Conservation (phyloP, 2,888 invertebrate genomes). For the Plagodis pulveraria region DNA sequence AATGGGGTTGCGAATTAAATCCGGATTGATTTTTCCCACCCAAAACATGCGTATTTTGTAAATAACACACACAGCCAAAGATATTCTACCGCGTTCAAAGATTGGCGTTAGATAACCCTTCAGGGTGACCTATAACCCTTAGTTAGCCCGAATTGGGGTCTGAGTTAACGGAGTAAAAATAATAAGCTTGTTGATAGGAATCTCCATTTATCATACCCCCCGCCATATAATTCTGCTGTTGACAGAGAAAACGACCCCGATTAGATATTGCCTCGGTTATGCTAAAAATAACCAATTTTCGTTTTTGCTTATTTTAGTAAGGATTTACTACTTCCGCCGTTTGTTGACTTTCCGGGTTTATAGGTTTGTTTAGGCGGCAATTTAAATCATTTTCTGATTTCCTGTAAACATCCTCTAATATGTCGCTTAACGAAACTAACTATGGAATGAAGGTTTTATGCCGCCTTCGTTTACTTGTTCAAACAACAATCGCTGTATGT, state of each 20-base stretch:
- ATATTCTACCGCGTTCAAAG: constrained; percentile 15
- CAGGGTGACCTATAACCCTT: constrained; percentile 19
- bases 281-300: constrained; percentile 10
- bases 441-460: too few relatives aligned
- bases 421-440: too few relatives aligned
- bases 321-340: background rate
- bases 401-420: too few relatives aligned
- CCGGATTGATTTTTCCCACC: too few relatives aligned
- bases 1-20: too few relatives aligned
- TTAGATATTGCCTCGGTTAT: constrained; percentile 20
- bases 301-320: background rate
- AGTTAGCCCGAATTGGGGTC: constrained; percentile 30
- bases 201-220: constrained; percentile 35
- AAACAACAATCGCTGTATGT: too few relatives aligned
- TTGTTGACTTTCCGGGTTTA: background rate
- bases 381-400: too few relatives aligned
- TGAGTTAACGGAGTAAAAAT: constrained; percentile 32
- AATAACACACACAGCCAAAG: background rate
- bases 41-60: too few relatives aligned
- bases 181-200: constrained; percentile 33
- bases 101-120: constrained; percentile 20
- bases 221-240: constrained; percentile 31
- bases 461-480: too few relatives aligned
- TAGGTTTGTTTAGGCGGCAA: too few relatives aligned
- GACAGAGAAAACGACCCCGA: constrained; percentile 25